Evolutionary conservation across 2,888 invertebrate species (phyloP), one percentile per base, ranked within the genome.

Genomic region (Salpingus planirostris): DNA sequence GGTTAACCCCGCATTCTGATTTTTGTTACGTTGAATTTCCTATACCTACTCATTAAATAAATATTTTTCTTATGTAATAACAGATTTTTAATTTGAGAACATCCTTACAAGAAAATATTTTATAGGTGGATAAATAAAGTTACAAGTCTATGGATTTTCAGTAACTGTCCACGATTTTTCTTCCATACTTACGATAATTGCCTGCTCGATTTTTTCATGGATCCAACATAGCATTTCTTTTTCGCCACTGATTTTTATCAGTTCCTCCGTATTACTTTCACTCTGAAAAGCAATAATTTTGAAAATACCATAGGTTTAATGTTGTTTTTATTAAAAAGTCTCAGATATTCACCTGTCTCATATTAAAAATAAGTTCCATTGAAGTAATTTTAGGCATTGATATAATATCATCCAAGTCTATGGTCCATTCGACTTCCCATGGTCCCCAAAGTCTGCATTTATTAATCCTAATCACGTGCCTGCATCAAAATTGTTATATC

Each of bases 391-490:
- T 67, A 7, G 57, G 55, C 46, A 78, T 71, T 7, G 76, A 79
- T 46, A 81, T 69, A 29, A 88, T 69, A 49, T 82, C 80, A 53
- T 82, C 79, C 28, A 86, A 69, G 36, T 76, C 73, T 12, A 83
- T 71, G 18, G 69, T 69, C 86, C 86, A 86, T 60, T 83, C 83
- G 14, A 82, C 70, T 48, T 79, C 80, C 80, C 85, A 86, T 5
- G 76, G 70, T 21, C 78, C 78, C 74, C 80, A 78, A 45, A 71
- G 69, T 49, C 74, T 65, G 46, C 76, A 76, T 46, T 81, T 79
- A 44, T 82, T 79, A 36, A 84, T 70, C 54, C 82, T 67, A 57
- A 83, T 74, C 33, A 87, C 69, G 56, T 82, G 80, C 47, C 87
- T 87, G 59, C 13, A 66, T 55, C 11, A 35, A 18, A 8, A 18